These are phyloP conservation scores for Mythimna lalbum DNA, from an alignment of 2,888 invertebrate genomes.

Conservation along the genomic window DNA sequence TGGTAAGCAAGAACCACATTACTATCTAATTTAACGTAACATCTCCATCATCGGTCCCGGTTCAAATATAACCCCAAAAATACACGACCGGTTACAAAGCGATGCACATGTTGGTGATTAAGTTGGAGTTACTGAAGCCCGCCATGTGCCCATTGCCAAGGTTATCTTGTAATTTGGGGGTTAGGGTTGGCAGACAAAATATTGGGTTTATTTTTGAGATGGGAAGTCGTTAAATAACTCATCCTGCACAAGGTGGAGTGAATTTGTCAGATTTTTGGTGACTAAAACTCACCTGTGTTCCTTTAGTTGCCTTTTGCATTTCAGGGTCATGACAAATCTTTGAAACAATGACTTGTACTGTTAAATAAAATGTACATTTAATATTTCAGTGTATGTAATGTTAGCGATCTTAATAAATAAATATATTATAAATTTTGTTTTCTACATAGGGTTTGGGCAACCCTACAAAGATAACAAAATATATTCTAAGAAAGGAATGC, in stretches of 20 bases:
- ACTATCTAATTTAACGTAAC: slow-evolving; percentile 6
- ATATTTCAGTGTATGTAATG: too few species aligned
- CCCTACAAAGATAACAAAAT: slow-evolving; percentile 43
- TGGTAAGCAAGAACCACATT: slow-evolving; percentile 3
- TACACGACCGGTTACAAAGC: slow-evolving; percentile 36
- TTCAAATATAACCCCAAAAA: slow-evolving; percentile 36
- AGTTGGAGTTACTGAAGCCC: slow-evolving; percentile 48
- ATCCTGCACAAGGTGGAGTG: too few species aligned
- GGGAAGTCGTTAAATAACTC: too few species aligned
- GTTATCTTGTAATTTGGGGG: slow-evolving; percentile 45
- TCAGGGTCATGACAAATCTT: too few species aligned
- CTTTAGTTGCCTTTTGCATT: too few species aligned
- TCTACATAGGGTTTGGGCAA: background rate
- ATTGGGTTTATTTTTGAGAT: too few species aligned
- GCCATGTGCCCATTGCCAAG: slow-evolving; percentile 56
- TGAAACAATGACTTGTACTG: too few species aligned
- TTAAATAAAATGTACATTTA: too few species aligned
- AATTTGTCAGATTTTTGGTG: too few species aligned
- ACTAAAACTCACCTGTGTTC: too few species aligned
- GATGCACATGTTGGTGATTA: slow-evolving; percentile 56
- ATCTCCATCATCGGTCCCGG: slow-evolving; percentile 26
- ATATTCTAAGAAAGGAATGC: slow-evolving; percentile 40
- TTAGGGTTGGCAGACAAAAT: slow-evolving; percentile 42
- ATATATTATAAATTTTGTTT: too few species aligned
- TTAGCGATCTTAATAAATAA: too few species aligned